Evolutionary conservation across 1,140 invertebrate genomes (phyloP).

Genomic region (Drosophila auraria): DNA sequence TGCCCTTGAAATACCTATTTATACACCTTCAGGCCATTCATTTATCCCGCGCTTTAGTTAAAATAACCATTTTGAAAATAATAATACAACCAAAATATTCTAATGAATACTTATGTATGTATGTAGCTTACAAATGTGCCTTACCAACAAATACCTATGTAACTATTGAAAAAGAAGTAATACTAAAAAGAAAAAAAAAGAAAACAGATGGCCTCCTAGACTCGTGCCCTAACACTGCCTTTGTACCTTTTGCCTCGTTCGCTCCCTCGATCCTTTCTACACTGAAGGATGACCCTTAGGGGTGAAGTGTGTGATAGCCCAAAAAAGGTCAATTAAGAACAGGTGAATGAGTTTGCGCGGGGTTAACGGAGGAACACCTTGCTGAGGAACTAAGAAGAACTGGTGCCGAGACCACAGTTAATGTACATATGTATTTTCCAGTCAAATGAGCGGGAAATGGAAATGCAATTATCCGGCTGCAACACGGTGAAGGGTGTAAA

Average conservation of each 20-base stretch:
- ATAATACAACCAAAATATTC: no score
- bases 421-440: neutral
- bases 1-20: no score
- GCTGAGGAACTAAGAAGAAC: neutral
- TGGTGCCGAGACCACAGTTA: slow-evolving; percentile 3
- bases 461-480: neutral
- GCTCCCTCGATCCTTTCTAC: slow-evolving; percentile 17
- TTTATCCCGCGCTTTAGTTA: no score
- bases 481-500: neutral
- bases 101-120: neutral
- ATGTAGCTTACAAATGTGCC: neutral
- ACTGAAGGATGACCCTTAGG: slow-evolving; percentile 40
- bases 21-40: no score
- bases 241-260: neutral
- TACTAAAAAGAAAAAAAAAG: neutral
- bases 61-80: no score
- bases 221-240: slow-evolving; percentile 6
- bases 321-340: slow-evolving; percentile 80
- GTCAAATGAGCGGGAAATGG: slow-evolving; percentile 60
- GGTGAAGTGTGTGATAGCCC: slow-evolving; percentile 33
- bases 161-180: neutral
- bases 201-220: slow-evolving; percentile 35
- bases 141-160: neutral
- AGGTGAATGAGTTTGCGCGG: slow-evolving; percentile 70
- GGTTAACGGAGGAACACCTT: neutral